phyloP scores from a whole-genome alignment of 2,888 invertebrate genomes.

The Pollenia angustigena region DNA sequence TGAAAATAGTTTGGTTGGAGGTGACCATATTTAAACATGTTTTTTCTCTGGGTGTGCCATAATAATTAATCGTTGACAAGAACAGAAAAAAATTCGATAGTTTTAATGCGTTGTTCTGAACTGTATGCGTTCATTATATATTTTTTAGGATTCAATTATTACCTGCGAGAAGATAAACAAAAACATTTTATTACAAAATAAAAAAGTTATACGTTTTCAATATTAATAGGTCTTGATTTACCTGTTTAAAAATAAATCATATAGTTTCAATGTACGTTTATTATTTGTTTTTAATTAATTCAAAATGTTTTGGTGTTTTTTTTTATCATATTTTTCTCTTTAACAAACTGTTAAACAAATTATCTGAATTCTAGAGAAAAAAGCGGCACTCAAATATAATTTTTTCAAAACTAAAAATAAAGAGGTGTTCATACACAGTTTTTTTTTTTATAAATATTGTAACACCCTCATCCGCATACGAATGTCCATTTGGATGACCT shows the following conservation, averaged over 20 bases:
- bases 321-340: not conserved
- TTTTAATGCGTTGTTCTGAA: too few relatives aligned
- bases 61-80: too few relatives aligned
- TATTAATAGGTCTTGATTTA: too few relatives aligned
- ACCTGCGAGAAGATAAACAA: too few relatives aligned
- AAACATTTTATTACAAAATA: too few relatives aligned
- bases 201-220: not conserved
- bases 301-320: not conserved
- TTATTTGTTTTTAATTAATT: conserved; percentile 13
- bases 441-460: conserved; percentile 35
- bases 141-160: too few relatives aligned
- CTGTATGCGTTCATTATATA: too few relatives aligned
- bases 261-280: not conserved
- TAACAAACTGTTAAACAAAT: conserved; percentile 45
- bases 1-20: too few relatives aligned
- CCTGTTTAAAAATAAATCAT: not conserved
- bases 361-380: conserved; percentile 5
- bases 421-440: conserved; percentile 39
- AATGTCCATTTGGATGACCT: conserved; percentile 56
- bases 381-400: conserved; percentile 16
- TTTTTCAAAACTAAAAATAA: conserved; percentile 1
- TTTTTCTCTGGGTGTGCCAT: too few relatives aligned
- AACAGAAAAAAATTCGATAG: too few relatives aligned
- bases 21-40: too few relatives aligned
- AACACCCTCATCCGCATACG: conserved; percentile 37